Evolutionary conservation across 2,888 invertebrate genomes (phyloP).

Genomic region (Melangyna quadrimaculata): DNA sequence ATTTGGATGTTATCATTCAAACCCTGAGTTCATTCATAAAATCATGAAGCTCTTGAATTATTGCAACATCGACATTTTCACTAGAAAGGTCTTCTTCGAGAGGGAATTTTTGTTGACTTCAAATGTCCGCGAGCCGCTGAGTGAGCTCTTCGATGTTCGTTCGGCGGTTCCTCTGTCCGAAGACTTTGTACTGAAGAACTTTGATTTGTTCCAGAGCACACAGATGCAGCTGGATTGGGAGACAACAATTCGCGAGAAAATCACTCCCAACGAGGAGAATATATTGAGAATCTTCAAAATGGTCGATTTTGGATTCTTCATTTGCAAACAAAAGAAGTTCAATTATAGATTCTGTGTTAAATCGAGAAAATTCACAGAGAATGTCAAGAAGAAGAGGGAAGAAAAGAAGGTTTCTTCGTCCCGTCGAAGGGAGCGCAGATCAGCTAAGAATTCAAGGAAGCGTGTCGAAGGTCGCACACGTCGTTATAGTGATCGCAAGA

Average conservation of each 20-base stretch:
- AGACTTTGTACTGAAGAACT: slow-evolving; percentile 88
- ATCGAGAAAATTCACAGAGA: slow-evolving; percentile 77
- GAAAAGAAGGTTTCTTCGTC: slow-evolving; percentile 78
- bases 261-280: slow-evolving; percentile 85
- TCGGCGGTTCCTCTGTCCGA: slow-evolving; percentile 87
- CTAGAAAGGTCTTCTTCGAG: slow-evolving; percentile 81
- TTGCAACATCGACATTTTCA: slow-evolving; percentile 86
- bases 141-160: slow-evolving; percentile 84
- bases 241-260: slow-evolving; percentile 79
- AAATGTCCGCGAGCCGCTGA: slow-evolving; percentile 80
- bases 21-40: slow-evolving; percentile 89
- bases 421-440: slow-evolving; percentile 78
- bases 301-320: slow-evolving; percentile 87
- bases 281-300: slow-evolving; percentile 89
- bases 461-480: slow-evolving; percentile 79
- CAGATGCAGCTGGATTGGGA: slow-evolving; percentile 88
- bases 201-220: slow-evolving; percentile 85
- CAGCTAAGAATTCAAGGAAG: slow-evolving; percentile 78
- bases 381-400: slow-evolving; percentile 80
- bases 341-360: slow-evolving; percentile 81
- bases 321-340: slow-evolving; percentile 81
- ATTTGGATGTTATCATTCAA: slow-evolving; percentile 89
- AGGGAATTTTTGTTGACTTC: slow-evolving; percentile 79
- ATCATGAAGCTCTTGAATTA: slow-evolving; percentile 91
- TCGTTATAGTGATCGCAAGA: slow-evolving; percentile 80